These are phyloP conservation scores for Sakesphorus luctuosus DNA, from an alignment of 2,113 vertebrate genomes.

Conservation along the genomic window DNA sequence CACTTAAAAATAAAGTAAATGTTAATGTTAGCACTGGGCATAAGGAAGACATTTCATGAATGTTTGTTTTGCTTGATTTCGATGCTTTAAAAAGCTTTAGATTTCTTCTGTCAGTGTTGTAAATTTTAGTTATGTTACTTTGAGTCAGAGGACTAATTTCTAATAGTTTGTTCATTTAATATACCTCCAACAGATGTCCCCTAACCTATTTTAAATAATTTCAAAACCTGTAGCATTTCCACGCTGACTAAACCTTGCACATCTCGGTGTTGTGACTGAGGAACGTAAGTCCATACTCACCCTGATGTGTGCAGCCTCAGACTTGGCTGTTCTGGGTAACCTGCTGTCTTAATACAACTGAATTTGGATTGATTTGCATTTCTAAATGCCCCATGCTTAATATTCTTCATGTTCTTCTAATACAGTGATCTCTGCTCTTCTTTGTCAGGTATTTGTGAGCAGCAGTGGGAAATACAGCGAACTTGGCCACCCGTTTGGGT, in stretches of 20 bases:
- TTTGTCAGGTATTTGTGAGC: conserved; percentile 81
- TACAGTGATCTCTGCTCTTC: neutral
- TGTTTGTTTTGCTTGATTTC: neutral
- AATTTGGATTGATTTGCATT: neutral
- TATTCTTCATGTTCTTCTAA: neutral
- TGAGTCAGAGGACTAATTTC: neutral
- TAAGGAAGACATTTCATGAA: neutral
- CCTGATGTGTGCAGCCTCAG: neutral
- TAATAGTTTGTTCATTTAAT: neutral
- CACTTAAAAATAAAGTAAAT: neutral
- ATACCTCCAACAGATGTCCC: neutral
- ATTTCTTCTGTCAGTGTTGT: neutral
- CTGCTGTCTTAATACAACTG: neutral
- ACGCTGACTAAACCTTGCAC: neutral
- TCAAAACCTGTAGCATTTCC: neutral
- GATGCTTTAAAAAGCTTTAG: neutral
- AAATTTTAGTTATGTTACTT: neutral
- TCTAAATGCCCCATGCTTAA: neutral
- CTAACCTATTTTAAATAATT: neutral
- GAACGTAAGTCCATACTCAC: neutral
- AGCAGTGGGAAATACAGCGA: conserved; percentile 86
- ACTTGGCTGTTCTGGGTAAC: neutral
- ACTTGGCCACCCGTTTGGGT: conserved; percentile 83
- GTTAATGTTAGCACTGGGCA: neutral
- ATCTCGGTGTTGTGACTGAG: neutral